Percentiles rank a stretch among this genome's conserved stretches.
Evolutionary conservation across 2,888 invertebrate genomes (phyloP).

Genomic region (Lacanobia oleracea): DNA sequence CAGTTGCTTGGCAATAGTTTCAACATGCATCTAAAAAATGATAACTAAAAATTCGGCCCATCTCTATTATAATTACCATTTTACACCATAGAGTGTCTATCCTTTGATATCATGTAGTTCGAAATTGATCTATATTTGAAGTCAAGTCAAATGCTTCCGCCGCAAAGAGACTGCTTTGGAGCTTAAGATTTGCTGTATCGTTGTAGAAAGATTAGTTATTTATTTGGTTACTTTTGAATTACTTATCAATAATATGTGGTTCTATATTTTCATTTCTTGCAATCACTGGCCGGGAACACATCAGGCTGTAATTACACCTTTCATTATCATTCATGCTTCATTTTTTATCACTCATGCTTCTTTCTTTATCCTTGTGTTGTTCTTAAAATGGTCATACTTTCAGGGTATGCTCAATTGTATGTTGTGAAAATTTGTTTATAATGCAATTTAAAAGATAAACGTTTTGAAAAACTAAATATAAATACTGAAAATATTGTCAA

Average conservation of each 20-base stretch:
- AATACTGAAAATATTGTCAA: not conserved
- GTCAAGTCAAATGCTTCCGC: constrained; percentile 32
- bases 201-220: constrained; percentile 10
- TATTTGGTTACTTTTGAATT: constrained; percentile 10
- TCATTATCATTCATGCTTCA: not conserved
- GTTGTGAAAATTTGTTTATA: not conserved
- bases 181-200: constrained; percentile 36
- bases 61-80: constrained; percentile 46
- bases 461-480: not conserved
- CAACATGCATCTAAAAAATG: not conserved
- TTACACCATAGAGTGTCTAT: constrained; percentile 41
- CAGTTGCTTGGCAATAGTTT: not conserved
- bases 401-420: not conserved
- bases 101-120: constrained; percentile 34
- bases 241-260: not conserved
- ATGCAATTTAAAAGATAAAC: not conserved
- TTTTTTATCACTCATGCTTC: not conserved
- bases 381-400: not conserved
- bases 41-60: constrained; percentile 26
- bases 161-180: constrained; percentile 47
- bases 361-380: not conserved
- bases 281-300: not conserved
- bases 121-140: constrained; percentile 6
- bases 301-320: not conserved
- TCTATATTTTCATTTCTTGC: not conserved